Conservation (phyloP, 2,888 invertebrate species). For the Scaptomyza cyrtandrae region DNA sequence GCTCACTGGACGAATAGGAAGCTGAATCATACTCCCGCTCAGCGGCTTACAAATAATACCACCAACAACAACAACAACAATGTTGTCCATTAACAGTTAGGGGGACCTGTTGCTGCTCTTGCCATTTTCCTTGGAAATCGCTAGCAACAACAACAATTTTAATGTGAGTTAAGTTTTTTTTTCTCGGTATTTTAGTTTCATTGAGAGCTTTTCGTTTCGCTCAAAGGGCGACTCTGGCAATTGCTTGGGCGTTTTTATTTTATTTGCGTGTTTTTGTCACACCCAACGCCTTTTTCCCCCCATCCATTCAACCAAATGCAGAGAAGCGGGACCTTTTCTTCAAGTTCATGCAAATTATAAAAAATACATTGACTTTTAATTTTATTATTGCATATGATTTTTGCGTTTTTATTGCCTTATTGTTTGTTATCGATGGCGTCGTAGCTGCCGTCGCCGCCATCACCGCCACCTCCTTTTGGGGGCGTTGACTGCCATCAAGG, state of each 20-base stretch:
- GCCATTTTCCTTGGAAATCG: constrained; percentile 47
- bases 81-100: constrained; percentile 67
- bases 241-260: constrained; percentile 23
- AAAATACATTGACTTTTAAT: constrained; percentile 53
- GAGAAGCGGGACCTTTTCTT: constrained; percentile 35
- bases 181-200: constrained; percentile 49
- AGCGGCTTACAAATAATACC: constrained; percentile 1
- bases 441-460: not conserved
- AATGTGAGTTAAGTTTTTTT: constrained; percentile 35
- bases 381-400: constrained; percentile 53
- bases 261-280: constrained; percentile 23
- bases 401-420: constrained; percentile 32
- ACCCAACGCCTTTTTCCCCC: constrained; percentile 22
- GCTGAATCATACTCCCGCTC: constrained; percentile 41
- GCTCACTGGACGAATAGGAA: constrained; percentile 33
- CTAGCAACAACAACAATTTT: constrained; percentile 2
- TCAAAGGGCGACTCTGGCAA: constrained; percentile 37
- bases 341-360: constrained; percentile 48
- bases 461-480: constrained; percentile 51
- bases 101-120: constrained; percentile 55
- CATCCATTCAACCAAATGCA: not conserved
- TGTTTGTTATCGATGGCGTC: constrained; percentile 37
- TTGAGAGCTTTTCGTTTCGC: constrained; percentile 37
- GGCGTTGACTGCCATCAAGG: constrained; percentile 65
- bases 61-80: constrained; percentile 23